Conservation (phyloP, 2,797 vertebrate genomes). For the Austrolebias charrua region DNA sequence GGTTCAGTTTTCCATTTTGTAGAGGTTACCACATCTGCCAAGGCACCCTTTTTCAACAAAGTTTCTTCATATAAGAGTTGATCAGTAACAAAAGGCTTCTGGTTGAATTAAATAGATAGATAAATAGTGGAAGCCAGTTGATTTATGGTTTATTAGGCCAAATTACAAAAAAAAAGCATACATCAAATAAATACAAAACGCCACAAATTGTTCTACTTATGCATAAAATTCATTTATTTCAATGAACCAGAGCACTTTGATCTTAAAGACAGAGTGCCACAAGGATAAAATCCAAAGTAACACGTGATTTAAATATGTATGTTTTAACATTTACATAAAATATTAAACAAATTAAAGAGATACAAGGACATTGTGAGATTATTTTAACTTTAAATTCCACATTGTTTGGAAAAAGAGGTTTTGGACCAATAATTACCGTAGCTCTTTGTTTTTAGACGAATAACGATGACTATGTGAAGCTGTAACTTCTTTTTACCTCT, state of each 20-base stretch:
- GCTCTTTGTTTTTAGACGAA: neutral
- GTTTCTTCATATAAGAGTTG: slow-evolving; percentile 8
- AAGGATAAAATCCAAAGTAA: too few relatives aligned
- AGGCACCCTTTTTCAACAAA: neutral
- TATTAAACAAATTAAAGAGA: too few relatives aligned
- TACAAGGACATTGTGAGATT: too few relatives aligned
- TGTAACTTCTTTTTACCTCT: neutral
- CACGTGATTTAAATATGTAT: too few relatives aligned
- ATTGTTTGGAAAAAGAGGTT: neutral
- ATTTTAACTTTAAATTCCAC: too few relatives aligned
- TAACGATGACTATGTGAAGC: neutral
- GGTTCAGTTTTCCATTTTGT: slow-evolving; percentile 6
- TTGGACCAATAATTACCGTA: too few relatives aligned
- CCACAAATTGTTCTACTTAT: too few relatives aligned
- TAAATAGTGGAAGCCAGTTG: neutral
- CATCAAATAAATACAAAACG: too few relatives aligned
- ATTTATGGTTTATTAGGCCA: neutral
- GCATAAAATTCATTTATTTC: too few relatives aligned
- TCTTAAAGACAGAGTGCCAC: too few relatives aligned
- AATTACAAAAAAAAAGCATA: neutral
- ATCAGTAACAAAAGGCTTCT: neutral
- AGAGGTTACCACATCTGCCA: slow-evolving; percentile 2
- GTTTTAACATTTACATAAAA: too few relatives aligned
- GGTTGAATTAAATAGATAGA: neutral
- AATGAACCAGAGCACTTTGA: too few relatives aligned